These are phyloP conservation scores for Pongo pygmaeus DNA, from an alignment of 2,113 vertebrate genomes.

Conservation along the genomic window DNA sequence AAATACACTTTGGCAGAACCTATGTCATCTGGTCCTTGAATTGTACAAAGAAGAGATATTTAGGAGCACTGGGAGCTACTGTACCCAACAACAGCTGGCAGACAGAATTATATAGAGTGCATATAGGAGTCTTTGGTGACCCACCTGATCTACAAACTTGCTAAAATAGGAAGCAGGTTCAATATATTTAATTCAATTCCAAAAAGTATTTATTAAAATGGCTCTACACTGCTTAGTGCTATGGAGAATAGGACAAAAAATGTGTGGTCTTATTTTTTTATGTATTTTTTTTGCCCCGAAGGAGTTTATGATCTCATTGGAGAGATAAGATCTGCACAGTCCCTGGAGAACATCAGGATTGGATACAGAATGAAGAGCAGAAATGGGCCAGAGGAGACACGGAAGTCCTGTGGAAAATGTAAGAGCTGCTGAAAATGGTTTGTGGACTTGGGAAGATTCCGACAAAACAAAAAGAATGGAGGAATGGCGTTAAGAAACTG, in stretches of 20 bases:
- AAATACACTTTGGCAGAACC: constrained; percentile 54
- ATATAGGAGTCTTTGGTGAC: constrained; percentile 33
- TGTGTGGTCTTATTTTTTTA: background rate
- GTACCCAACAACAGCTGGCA: background rate
- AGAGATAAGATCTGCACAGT: background rate
- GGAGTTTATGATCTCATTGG: background rate
- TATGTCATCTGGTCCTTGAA: constrained; percentile 21
- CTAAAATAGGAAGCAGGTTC: constrained; percentile 49
- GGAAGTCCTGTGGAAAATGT: background rate
- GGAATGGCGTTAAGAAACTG: background rate
- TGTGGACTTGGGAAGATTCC: background rate
- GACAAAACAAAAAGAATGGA: background rate
- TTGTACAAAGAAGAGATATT: constrained; percentile 49
- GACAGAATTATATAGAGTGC: background rate
- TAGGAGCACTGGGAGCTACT: constrained; percentile 24
- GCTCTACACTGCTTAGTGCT: background rate
- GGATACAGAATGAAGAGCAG: background rate
- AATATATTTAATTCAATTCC: constrained; percentile 53
- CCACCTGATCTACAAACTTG: constrained; percentile 46
- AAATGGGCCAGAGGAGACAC: background rate
- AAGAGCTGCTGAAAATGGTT: background rate
- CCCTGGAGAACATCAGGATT: background rate
- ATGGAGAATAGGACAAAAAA: constrained; percentile 3
- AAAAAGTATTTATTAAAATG: constrained; percentile 45
- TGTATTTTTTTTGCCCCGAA: background rate